phyloP scores from a whole-genome alignment of 1,140 invertebrate genomes.

The Dryas iulia region DNA sequence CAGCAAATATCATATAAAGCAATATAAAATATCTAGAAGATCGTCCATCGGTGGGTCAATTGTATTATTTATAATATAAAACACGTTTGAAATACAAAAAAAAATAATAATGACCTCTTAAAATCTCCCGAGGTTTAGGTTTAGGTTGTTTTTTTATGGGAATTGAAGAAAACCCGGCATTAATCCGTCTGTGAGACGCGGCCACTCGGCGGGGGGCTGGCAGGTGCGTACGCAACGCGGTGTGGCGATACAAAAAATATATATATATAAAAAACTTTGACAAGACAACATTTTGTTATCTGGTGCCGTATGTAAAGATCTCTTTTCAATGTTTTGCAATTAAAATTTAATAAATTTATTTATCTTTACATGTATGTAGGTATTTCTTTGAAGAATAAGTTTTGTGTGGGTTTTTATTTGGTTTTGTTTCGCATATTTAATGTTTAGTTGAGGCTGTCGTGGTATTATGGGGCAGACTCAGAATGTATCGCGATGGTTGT shows the following conservation, averaged over 20 bases:
- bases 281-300: slow-evolving; percentile 31
- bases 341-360: neutral
- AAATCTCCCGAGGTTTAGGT: slow-evolving; percentile 39
- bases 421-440: neutral
- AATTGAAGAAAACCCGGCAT: slow-evolving; percentile 50
- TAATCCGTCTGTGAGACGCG: slow-evolving; percentile 60
- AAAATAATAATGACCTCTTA: slow-evolving; percentile 52
- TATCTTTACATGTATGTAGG: neutral
- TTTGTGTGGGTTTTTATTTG: neutral
- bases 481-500: too few relatives aligned
- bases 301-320: slow-evolving; percentile 32
- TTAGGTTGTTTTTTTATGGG: slow-evolving; percentile 43
- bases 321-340: neutral
- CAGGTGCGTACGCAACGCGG: slow-evolving; percentile 56
- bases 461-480: too few relatives aligned
- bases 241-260: slow-evolving; percentile 39
- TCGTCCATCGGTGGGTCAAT: slow-evolving; percentile 39
- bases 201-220: slow-evolving; percentile 54
- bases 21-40: slow-evolving; percentile 1
- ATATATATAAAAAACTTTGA: slow-evolving; percentile 35
- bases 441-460: too few relatives aligned
- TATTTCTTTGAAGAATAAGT: neutral
- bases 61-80: slow-evolving; percentile 51
- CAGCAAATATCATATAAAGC: neutral
- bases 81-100: slow-evolving; percentile 36